Conservation (phyloP, 2,888 invertebrate genomes). For the Plemyria rubiginata region DNA sequence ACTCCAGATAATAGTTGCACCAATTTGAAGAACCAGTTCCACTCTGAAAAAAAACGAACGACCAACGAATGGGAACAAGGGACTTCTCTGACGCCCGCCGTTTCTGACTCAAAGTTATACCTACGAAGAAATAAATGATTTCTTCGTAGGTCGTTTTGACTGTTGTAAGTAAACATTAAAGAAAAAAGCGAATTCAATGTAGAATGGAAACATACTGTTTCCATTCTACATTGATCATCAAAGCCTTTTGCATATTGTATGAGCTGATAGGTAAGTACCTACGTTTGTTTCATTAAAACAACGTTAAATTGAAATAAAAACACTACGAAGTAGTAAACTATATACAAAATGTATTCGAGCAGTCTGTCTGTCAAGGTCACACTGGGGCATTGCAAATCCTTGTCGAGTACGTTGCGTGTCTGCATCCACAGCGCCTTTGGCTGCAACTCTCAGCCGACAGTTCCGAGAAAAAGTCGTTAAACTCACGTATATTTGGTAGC, state of each 20-base stretch:
- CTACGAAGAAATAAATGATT: no score
- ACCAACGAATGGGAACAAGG: constrained; percentile 69
- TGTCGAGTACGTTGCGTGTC: constrained; percentile 56
- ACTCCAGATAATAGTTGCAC: constrained; percentile 80
- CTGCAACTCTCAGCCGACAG: constrained; percentile 63
- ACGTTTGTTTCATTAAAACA: background rate
- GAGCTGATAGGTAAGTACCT: background rate
- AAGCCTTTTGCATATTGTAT: background rate
- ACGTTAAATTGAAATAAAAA: background rate
- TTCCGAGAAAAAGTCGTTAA: constrained; percentile 84
- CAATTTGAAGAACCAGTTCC: constrained; percentile 81
- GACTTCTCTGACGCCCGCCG: constrained; percentile 64
- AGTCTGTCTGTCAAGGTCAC: constrained; percentile 60
- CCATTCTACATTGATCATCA: no score
- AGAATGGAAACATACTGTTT: background rate
- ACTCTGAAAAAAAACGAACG: constrained; percentile 66
- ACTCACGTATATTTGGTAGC: constrained; percentile 85
- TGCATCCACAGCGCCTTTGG: constrained; percentile 63
- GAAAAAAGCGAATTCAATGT: background rate
- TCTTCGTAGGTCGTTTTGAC: no score
- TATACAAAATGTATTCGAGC: constrained; percentile 14
- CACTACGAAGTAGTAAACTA: constrained; percentile 17
- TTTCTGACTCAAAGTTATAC: constrained; percentile 46
- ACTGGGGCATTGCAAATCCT: constrained; percentile 56
- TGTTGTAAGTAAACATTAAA: background rate